Conservation (phyloP, 2,113 vertebrate species). For the Megaptera novaeangliae region DNA sequence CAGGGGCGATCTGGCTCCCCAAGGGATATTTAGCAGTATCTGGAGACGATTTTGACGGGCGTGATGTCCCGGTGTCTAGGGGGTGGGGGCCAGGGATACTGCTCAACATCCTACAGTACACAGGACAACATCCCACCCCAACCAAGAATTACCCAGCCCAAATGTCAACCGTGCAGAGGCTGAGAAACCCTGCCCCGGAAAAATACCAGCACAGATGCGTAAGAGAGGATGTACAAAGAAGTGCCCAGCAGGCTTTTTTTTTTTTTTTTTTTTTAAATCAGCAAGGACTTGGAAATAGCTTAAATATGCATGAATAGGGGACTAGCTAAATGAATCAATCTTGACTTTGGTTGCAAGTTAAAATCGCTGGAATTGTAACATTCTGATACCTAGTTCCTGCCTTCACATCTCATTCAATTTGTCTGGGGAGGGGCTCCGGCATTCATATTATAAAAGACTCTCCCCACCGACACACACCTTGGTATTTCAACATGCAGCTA, state of each 20-base stretch:
- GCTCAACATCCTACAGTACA: not conserved
- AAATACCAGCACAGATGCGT: not conserved
- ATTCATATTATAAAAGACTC: not conserved
- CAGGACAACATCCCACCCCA: not conserved
- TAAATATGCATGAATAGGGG: not conserved
- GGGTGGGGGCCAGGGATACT: too few species aligned
- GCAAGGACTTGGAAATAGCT: not conserved
- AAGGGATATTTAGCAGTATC: not conserved
- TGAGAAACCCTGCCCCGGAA: not conserved
- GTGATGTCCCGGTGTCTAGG: not conserved
- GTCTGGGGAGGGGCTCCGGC: not conserved
- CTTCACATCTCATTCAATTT: not conserved
- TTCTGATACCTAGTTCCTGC: not conserved
- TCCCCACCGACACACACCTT: rapidly evolving
- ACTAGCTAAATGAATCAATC: not conserved
- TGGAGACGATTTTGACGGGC: not conserved
- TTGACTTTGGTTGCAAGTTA: not conserved
- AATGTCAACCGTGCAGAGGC: not conserved
- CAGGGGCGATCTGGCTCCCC: not conserved
- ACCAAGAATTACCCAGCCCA: not conserved
- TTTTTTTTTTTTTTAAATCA: too few species aligned
- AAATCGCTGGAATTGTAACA: not conserved
- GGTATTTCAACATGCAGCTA: not conserved
- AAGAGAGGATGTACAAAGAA: not conserved
- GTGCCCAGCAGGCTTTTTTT: not conserved